Percentiles rank a stretch among this genome's conserved stretches.
Conservation (phyloP, 2,888 invertebrate genomes). For the Tridacna crocea region DNA sequence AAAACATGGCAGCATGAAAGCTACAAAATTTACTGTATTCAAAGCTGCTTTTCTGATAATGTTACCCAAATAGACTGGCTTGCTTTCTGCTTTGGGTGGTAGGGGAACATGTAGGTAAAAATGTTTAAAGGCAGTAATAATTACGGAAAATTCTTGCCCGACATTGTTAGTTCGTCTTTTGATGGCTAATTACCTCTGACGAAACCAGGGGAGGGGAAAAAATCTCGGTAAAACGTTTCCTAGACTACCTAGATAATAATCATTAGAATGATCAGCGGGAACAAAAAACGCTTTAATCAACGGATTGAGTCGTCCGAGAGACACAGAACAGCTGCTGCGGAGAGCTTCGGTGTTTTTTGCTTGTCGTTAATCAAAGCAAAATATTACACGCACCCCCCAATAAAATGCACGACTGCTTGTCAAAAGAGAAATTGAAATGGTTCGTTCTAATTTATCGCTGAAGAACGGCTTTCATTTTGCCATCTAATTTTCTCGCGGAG, state of each 20-base stretch:
- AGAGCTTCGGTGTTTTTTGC: not conserved
- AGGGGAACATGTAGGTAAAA: too few relatives aligned
- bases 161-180: slow-evolving; percentile 5
- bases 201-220: not conserved
- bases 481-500: slow-evolving; percentile 9
- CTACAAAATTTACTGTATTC: too few relatives aligned
- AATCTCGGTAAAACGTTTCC: not conserved
- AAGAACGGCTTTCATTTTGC: slow-evolving; percentile 23
- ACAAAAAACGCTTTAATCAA: slow-evolving; percentile 27
- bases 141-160: slow-evolving; percentile 8
- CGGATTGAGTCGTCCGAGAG: slow-evolving; percentile 11
- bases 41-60: too few relatives aligned
- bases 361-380: slow-evolving; percentile 27
- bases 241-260: slow-evolving; percentile 2
- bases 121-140: slow-evolving; percentile 1
- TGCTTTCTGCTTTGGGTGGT: too few relatives aligned
- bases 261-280: slow-evolving; percentile 9
- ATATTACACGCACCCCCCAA: slow-evolving; percentile 25
- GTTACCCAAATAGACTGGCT: too few relatives aligned
- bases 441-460: slow-evolving; percentile 16
- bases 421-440: slow-evolving; percentile 32
- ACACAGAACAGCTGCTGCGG: slow-evolving; percentile 23
- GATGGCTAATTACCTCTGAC: slow-evolving; percentile 18
- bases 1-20: too few relatives aligned
- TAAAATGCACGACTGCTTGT: slow-evolving; percentile 26